Percentiles rank a stretch among this genome's conserved stretches.
phyloP scores from a whole-genome alignment of 2,888 invertebrate genomes.

The Chalcis sispes region DNA sequence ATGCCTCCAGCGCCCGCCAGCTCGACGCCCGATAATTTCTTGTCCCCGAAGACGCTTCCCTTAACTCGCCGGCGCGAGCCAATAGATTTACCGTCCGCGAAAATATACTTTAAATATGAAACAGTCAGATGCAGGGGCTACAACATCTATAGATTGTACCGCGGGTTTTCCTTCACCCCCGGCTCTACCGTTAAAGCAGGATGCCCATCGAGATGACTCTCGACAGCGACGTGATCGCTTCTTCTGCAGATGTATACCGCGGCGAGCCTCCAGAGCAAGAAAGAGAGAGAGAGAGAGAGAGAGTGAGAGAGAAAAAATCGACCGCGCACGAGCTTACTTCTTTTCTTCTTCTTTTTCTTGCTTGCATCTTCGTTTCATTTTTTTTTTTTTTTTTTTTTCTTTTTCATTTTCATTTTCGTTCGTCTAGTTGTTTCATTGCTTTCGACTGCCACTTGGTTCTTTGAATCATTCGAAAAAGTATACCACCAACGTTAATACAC shows the following conservation, averaged over 20 bases:
- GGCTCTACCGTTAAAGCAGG: constrained; percentile 17
- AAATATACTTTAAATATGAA: constrained; percentile 75
- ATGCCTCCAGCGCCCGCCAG: constrained; percentile 65
- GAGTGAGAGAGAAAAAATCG: constrained; percentile 13
- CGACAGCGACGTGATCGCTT: constrained; percentile 63
- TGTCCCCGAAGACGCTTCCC: constrained; percentile 28
- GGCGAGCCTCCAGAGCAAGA: not conserved
- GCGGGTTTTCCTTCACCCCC: too few species aligned
- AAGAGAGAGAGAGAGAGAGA: constrained; percentile 11
- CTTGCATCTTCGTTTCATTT: too few species aligned
- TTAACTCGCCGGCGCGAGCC: constrained; percentile 58
- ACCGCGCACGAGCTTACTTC: too few species aligned
- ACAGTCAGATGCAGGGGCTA: constrained; percentile 72
- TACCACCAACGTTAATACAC: too few species aligned
- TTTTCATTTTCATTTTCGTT: too few species aligned
- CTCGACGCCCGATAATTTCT: constrained; percentile 38
- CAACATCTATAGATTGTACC: not conserved
- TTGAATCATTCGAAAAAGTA: too few species aligned
- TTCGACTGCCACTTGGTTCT: too few species aligned
- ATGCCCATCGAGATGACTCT: constrained; percentile 69
- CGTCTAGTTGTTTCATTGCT: too few species aligned
- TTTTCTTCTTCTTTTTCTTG: too few species aligned
- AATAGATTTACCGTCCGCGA: constrained; percentile 66
- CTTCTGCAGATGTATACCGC: too few species aligned
- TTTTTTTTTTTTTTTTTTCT: too few species aligned